Evolutionary conservation across 2,888 invertebrate species (phyloP).

Genomic region (Seira sanloemensis): DNA sequence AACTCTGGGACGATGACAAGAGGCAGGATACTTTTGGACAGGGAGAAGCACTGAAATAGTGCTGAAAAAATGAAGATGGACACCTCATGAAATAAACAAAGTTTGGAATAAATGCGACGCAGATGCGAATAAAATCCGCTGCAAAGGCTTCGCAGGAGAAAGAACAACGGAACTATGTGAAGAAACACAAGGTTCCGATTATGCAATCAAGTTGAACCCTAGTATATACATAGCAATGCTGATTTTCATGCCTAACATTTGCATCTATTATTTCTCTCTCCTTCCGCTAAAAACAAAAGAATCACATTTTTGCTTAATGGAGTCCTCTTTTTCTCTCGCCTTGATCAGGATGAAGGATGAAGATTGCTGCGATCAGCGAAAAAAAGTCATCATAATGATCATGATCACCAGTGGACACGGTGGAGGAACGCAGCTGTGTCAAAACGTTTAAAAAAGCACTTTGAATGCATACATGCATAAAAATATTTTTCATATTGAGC

Average conservation of each 20-base stretch:
- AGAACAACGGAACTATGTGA: neutral
- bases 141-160: neutral
- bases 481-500: neutral
- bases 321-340: neutral
- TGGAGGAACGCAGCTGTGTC: neutral
- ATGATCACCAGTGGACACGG: neutral
- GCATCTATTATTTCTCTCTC: neutral
- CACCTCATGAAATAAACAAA: neutral
- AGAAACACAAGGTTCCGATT: neutral
- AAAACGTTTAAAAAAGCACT: no score
- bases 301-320: neutral
- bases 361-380: neutral
- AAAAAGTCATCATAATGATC: neutral
- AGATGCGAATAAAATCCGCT: neutral
- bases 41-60: neutral
- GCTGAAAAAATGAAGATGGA: neutral
- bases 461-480: no score
- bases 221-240: no score
- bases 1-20: neutral
- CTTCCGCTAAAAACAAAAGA: neutral
- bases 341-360: neutral
- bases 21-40: neutral
- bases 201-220: neutral
- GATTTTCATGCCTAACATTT: neutral
- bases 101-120: no score